A percentile compares a stretch with the other conserved stretches of the same genome.
Conservation (phyloP, 2,797 vertebrate genomes). For the Megaceryle alcyon region DNA sequence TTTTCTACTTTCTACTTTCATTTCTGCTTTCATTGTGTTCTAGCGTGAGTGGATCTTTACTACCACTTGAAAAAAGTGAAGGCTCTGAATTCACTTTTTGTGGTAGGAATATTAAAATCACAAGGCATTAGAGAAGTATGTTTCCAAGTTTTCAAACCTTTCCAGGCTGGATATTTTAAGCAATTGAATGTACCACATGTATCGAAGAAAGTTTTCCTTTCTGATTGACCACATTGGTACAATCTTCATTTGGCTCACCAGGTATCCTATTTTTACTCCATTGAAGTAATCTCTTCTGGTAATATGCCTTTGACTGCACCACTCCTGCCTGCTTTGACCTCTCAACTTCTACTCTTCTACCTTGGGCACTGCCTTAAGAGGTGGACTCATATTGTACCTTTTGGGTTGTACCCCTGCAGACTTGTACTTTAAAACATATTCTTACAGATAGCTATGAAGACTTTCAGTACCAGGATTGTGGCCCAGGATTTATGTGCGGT, state of each 20-base stretch:
- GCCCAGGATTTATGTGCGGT: neutral
- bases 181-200: neutral
- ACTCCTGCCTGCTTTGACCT: neutral
- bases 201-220: neutral
- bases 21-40: neutral
- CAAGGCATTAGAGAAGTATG: neutral
- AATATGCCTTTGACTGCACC: neutral
- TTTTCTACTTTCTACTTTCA: neutral
- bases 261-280: neutral
- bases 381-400: neutral
- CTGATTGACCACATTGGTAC: neutral
- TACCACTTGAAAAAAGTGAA: neutral
- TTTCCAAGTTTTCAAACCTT: neutral
- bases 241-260: neutral
- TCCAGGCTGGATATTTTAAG: neutral
- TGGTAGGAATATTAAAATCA: neutral
- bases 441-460: neutral
- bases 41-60: neutral
- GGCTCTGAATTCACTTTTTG: neutral
- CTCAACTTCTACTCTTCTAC: neutral
- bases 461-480: neutral
- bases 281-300: neutral
- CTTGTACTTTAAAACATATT: neutral
- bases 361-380: neutral
- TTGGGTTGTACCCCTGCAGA: fast-evolving